Evolutionary conservation across 2,113 vertebrate genomes (phyloP), one percentile per base, ranked within the genome.

Genomic region (Coptodon rendalli): DNA sequence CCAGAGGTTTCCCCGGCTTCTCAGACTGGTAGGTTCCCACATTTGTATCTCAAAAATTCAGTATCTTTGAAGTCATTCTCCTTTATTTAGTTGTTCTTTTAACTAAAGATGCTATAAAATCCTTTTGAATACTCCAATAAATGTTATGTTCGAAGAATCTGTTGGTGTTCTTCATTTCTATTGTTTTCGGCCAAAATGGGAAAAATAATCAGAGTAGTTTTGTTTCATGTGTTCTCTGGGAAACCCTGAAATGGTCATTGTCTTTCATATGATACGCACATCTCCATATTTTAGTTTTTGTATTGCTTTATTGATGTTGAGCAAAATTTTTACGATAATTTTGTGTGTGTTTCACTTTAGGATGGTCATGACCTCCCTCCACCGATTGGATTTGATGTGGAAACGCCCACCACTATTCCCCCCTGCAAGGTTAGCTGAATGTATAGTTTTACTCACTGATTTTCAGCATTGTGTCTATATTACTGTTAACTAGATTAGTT

Each of bases 291-390:
- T 48, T 76, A 29, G 24, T 17, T 48, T 76, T 76, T 45, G 24
- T 48, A 17, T 76, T 7, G 4, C 24, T 76, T 48, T 48, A 29
- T 76, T 48, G 24, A 48, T 76, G 43, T 48, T 76, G 7, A 66
- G 3, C 31, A 1, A 66, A 38, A 66, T 4, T 0, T 5, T 36
- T 3, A 66, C 17, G 4, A 0, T 5, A n/a, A 66, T 66, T 66
- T 66, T 66, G 22, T 86, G 52, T 82, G 14, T 80, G 3, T 91
- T 84, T 84, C 5, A 80, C 68, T 88, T 16, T 38, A 99, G 98
- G 98, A 99, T 14, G 97, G 98, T 6, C 94, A 97, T n/a, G 97
- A 97, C 66, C 97, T 99, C 54, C 97, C 98, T 9, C 96, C 97
- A 1, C 97, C 98, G 2, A 99, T 99, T 86, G 92, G 97, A 2